A percentile compares a stretch with the other conserved stretches of the same genome.
phyloP scores from a whole-genome alignment of 1,140 invertebrate genomes.

The Drosophila ercepeae region DNA sequence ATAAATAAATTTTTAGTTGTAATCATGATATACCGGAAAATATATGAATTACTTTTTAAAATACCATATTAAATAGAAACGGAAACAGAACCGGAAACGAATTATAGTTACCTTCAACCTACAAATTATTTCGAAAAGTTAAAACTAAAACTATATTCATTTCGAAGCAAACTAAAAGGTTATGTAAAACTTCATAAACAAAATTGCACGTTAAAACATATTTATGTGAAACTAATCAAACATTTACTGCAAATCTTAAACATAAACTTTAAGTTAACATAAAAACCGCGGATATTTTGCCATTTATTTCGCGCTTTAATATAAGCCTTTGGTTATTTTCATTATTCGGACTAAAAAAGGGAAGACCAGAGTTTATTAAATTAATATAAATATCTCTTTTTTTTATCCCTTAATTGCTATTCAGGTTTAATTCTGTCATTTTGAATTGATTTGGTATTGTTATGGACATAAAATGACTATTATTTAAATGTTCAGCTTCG shows the following conservation, averaged over 20 bases:
- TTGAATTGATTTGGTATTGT: slow-evolving; percentile 39
- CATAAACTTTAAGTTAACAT: slow-evolving; percentile 49
- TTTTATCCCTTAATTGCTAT: too few relatives aligned
- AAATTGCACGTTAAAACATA: slow-evolving; percentile 41
- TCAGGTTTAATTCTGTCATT: slow-evolving; percentile 25
- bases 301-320: slow-evolving; percentile 75
- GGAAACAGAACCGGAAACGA: slow-evolving; percentile 5
- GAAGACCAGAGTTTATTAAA: slow-evolving; percentile 11
- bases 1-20: slow-evolving; percentile 76
- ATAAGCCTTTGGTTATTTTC: slow-evolving; percentile 56
- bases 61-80: slow-evolving; percentile 41
- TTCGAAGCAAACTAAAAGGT: slow-evolving; percentile 54
- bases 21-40: slow-evolving; percentile 42
- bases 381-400: slow-evolving; percentile 3
- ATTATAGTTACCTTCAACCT: slow-evolving; percentile 23
- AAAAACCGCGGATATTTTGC: slow-evolving; percentile 67
- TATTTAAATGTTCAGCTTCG: slow-evolving; percentile 26
- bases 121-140: slow-evolving; percentile 30
- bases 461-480: slow-evolving; percentile 28
- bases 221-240: slow-evolving; percentile 65
- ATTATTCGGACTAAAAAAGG: slow-evolving; percentile 56
- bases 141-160: too few relatives aligned
- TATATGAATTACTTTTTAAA: slow-evolving; percentile 66
- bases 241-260: slow-evolving; percentile 23
- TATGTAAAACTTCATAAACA: slow-evolving; percentile 66